Evolutionary conservation across 2,797 vertebrate genomes (phyloP), one percentile per base, ranked within the genome.

Genomic region (Pantherophis alleghaniensis): DNA sequence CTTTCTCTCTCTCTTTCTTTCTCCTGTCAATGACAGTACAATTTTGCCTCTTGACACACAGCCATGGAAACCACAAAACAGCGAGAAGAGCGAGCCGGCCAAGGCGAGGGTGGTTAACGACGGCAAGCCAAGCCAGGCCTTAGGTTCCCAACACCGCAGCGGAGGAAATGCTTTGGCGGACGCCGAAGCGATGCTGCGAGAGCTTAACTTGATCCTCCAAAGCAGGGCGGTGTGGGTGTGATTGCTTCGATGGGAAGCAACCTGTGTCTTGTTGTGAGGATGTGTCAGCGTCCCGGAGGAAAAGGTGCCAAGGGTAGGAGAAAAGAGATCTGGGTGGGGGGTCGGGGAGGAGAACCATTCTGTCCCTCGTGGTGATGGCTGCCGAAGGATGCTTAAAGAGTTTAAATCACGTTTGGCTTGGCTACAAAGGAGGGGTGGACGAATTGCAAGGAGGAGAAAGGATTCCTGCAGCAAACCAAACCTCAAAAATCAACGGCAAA

Each of bases 1-100:
- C 59, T 93, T 4, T 2, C 74, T 89, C 86, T 55, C 90, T 90
- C 6, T 91, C 86, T 26, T 89, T 86, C 86, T 56, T 59, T 90
- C 11, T 87, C 69, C 32, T 20, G 32, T 94, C 94, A 91, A 91
- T 69, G 37, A 89, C 94, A 94, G 53, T 12, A 91, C 18, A 57
- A 69, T 90, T 51, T 51, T 28, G 11, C 42, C 55, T 83, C n/a
- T 69, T 88, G 93, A 69, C 37, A 69, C 91, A 42, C 9, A 90
- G 86, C 94, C 93, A 90, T 63, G 88, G 92, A 96, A 96, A 90
- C 90, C 95, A 90, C 93, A 86, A 59, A 0, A 0, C 51, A 24
- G 89, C 93, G 93, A 87, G 92, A 93, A 69, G 93, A 79, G 7
- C 3, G 2, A 59, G 51, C 53, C 4, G 7, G 53, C 22, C 37